Evolutionary conservation across 53 echinoderm and acorn worm species (phyloP).

Genomic region (Mesocentrotus franciscanus): DNA sequence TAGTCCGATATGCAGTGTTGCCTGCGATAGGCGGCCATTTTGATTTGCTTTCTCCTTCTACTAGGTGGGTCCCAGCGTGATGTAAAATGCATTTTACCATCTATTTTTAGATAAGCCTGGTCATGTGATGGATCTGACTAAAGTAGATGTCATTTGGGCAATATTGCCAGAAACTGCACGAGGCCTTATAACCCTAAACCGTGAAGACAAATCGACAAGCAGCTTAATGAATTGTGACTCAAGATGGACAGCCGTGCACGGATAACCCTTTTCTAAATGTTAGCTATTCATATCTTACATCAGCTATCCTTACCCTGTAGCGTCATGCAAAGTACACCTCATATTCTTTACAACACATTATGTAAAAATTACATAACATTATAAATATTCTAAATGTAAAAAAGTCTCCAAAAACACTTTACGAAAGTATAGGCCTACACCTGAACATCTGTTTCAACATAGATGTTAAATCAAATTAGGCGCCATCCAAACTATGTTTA

Average conservation of each 20-base stretch:
- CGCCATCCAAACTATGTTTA: too few relatives aligned
- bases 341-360: background rate
- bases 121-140: constrained; percentile 28
- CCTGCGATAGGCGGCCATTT: constrained; percentile 48
- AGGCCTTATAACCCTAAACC: constrained; percentile 39
- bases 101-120: constrained; percentile 51
- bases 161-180: constrained; percentile 62
- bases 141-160: constrained; percentile 54
- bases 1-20: background rate
- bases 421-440: too few relatives aligned
- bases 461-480: too few relatives aligned
- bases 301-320: background rate
- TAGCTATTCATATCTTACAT: constrained; percentile 6
- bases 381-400: too few relatives aligned
- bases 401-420: too few relatives aligned
- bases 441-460: too few relatives aligned
- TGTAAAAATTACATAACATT: background rate
- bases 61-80: constrained; percentile 34
- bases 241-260: constrained; percentile 26
- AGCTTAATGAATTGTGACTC: constrained; percentile 59
- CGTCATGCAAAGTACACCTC: background rate
- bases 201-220: constrained; percentile 43
- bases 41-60: constrained; percentile 23
- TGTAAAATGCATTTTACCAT: constrained; percentile 51
- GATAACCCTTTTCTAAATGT: constrained; percentile 38